Evolutionary conservation across 1,140 invertebrate genomes (phyloP), one percentile per base, ranked within the genome.

Genomic region (Neodiprion fabricii): DNA sequence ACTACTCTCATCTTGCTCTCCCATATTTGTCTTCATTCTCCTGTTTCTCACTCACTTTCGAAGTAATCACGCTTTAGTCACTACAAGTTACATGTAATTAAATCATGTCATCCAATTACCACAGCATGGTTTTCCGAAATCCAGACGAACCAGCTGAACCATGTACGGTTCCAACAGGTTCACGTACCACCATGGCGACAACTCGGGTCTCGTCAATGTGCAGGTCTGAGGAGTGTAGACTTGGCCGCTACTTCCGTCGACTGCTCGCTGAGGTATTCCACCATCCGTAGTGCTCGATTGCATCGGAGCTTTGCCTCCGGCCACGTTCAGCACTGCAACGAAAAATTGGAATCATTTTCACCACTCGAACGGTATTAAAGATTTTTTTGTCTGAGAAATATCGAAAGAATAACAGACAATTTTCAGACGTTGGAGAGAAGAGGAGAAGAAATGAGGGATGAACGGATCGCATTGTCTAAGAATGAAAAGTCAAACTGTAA

Each of bases 281-380:
- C 94, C 93, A 5, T 93, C 92, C 12, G 95, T 93, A 0, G 94
- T 95, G 47, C 95, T 96, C 0, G 94, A 95, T 86, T 98, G 97
- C 96, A 98, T 98, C 0, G 97, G 96, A 1, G 97, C 96, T 86
- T 98, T 98, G 10, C 97, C 97, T 23, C 96, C 96, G 1, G 96
- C 97, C 65, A 98, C 96, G 85, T 98, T 98, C n/a, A 98, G 82
- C 70, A 98, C 97, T 98, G 91, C 2, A 90, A 91, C 79, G 77
- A 82, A 80, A 40, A 40, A 40, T 40, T 5, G 85, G 82, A 68
- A 23, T 4, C 28, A 40, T 40, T 40, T 40, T 40, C 28, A 40
- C 28, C 1, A 40, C 28, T n/a, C 1, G 7, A 14, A 3, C 65
- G 65, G 21, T 3, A 3, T 66, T 7, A 66, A 66, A n/a, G 1